These are phyloP conservation scores for Thymelicus sylvestris DNA, from an alignment of 2,888 invertebrate species.

Conservation along the genomic window DNA sequence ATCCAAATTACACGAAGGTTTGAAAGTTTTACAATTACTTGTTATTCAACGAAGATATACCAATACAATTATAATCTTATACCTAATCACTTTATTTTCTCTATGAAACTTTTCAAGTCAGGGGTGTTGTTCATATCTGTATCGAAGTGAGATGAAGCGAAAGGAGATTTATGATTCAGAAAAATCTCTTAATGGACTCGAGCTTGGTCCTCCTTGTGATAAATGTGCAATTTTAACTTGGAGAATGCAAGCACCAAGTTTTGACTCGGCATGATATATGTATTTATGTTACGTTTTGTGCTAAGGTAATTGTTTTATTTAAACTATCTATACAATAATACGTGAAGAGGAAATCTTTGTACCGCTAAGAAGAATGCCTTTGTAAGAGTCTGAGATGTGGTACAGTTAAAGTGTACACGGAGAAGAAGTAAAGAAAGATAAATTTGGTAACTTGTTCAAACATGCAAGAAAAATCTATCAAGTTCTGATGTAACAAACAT, in stretches of 20 bases:
- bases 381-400: too few species aligned
- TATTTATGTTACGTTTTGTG: conserved; percentile 59
- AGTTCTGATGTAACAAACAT: too few species aligned
- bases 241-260: conserved; percentile 80
- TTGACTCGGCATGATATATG: conserved; percentile 79
- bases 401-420: too few species aligned
- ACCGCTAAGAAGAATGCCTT: too few species aligned
- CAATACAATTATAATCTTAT: too few species aligned
- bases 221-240: conserved; percentile 84
- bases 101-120: conserved; percentile 44
- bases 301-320: conserved; percentile 41
- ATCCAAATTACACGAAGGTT: too few species aligned
- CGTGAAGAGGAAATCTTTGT: too few species aligned
- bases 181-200: conserved; percentile 83
- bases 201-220: conserved; percentile 75
- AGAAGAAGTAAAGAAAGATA: too few species aligned
- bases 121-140: conserved; percentile 73
- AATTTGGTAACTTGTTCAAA: too few species aligned
- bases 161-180: conserved; percentile 82
- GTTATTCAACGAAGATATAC: too few species aligned
- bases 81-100: conserved; percentile 1
- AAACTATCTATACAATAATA: conserved; percentile 14
- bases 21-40: too few species aligned
- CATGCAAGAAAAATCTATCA: too few species aligned
- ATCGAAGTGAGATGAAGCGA: conserved; percentile 79